phyloP scores from a whole-genome alignment of 2,113 vertebrate genomes.

The Butorides virescens region DNA sequence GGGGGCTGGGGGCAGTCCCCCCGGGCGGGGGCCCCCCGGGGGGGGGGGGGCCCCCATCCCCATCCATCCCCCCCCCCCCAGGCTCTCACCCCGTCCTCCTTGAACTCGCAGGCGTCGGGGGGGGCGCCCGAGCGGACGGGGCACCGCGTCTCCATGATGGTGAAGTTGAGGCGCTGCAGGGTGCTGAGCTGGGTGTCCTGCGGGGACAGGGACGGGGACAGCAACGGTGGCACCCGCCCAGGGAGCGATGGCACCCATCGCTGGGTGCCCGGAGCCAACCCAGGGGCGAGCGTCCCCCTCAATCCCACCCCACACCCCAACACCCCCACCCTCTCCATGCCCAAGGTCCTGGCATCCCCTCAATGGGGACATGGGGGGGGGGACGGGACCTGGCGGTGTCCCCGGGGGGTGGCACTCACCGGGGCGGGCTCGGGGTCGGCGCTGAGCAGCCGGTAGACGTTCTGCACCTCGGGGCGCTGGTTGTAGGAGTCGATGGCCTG shows the following conservation, averaged over 20 bases:
- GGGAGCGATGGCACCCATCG: not conserved
- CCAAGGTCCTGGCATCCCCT: not conserved
- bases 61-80: no score
- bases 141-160: not conserved
- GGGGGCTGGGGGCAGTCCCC: not conserved
- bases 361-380: not conserved
- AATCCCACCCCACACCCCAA: not conserved
- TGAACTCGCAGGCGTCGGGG: not conserved
- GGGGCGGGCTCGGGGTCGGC: not conserved
- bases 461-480: not conserved
- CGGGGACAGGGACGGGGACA: not conserved
- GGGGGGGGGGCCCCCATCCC: not conserved
- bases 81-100: not conserved
- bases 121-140: not conserved
- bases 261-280: not conserved
- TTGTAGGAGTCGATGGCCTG: not conserved
- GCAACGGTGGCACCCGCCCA: not conserved
- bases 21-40: not conserved
- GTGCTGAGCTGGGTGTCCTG: not conserved
- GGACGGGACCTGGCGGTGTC: no score
- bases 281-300: not conserved
- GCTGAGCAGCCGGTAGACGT: not conserved
- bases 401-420: not conserved
- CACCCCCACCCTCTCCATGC: no score
- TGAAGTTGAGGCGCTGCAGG: not conserved